Evolutionary conservation across 2,113 vertebrate species (phyloP).

Genomic region (Eublepharis macularius): DNA sequence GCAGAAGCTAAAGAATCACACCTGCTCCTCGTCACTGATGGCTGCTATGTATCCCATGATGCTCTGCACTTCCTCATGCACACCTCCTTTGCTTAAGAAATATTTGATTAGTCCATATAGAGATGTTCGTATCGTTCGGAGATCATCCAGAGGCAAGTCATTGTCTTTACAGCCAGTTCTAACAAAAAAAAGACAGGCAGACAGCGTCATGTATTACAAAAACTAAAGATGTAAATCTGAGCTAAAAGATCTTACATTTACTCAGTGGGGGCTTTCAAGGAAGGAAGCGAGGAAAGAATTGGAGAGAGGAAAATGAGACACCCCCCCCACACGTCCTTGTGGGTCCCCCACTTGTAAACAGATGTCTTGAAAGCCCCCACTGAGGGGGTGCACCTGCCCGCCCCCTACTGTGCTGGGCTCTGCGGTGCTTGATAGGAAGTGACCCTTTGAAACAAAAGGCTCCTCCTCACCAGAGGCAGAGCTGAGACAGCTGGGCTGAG

Average conservation of each 20-base stretch:
- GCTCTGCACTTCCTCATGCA: constrained; percentile 94
- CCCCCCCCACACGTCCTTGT: no score
- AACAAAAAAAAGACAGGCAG: constrained; percentile 49
- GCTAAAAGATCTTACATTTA: not conserved
- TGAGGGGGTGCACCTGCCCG: no score
- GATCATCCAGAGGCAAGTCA: constrained; percentile 86
- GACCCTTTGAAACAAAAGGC: no score
- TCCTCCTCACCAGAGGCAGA: no score
- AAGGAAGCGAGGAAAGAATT: no score
- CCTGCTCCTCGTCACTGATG: constrained; percentile 93
- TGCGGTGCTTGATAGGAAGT: no score
- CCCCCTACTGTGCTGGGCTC: no score
- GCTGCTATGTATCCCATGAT: constrained; percentile 93
- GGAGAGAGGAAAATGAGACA: no score
- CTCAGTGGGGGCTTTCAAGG: no score
- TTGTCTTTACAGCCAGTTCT: constrained; percentile 75
- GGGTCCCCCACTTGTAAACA: no score
- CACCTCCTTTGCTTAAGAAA: constrained; percentile 94
- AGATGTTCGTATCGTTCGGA: constrained; percentile 88
- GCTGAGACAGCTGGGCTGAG: no score
- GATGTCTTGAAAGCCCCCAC: no score
- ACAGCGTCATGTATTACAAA: not conserved
- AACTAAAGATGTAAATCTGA: not conserved
- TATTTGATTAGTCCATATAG: constrained; percentile 93
- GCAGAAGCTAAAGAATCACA: constrained; percentile 46